A percentile compares a stretch with the other conserved stretches of the same genome.
Conservation (phyloP, 2,797 vertebrate genomes). For the Takifugu ocellatus region DNA sequence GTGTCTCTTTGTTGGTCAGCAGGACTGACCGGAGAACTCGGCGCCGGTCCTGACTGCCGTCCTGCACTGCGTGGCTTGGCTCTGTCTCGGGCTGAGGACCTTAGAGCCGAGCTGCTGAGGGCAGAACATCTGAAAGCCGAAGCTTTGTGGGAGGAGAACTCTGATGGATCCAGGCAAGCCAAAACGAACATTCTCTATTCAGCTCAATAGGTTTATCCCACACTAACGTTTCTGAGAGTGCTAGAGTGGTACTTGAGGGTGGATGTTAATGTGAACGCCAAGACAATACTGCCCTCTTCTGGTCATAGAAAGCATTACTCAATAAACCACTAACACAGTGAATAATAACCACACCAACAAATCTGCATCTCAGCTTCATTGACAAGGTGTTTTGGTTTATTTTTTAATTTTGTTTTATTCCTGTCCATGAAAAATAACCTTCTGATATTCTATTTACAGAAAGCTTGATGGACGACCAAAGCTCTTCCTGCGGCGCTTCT, state of each 20-base stretch:
- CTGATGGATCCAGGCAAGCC: conserved; percentile 65
- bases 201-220: conserved; percentile 34
- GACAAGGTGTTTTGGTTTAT: neutral
- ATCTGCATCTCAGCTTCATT: neutral
- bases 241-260: conserved; percentile 6
- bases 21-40: conserved; percentile 57
- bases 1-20: conserved; percentile 14
- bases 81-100: conserved; percentile 70
- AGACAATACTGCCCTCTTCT: conserved; percentile 57
- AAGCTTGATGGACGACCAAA: conserved; percentile 74
- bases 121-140: conserved; percentile 77
- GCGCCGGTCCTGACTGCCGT: conserved; percentile 55
- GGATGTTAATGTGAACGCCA: conserved; percentile 30
- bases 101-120: conserved; percentile 75
- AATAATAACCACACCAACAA: neutral
- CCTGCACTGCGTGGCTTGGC: conserved; percentile 46
- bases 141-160: conserved; percentile 71
- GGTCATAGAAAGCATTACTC: conserved; percentile 22
- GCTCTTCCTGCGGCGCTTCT: conserved; percentile 79
- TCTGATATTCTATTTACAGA: conserved; percentile 32
- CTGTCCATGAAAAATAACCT: neutral
- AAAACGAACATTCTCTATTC: conserved; percentile 27
- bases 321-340: neutral
- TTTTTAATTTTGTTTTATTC: neutral
- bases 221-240: conserved; percentile 11